A percentile compares a stretch with the other conserved stretches of the same genome.
Conservation (phyloP, 1,140 invertebrate genomes). For the Drosophila equinoxialis region DNA sequence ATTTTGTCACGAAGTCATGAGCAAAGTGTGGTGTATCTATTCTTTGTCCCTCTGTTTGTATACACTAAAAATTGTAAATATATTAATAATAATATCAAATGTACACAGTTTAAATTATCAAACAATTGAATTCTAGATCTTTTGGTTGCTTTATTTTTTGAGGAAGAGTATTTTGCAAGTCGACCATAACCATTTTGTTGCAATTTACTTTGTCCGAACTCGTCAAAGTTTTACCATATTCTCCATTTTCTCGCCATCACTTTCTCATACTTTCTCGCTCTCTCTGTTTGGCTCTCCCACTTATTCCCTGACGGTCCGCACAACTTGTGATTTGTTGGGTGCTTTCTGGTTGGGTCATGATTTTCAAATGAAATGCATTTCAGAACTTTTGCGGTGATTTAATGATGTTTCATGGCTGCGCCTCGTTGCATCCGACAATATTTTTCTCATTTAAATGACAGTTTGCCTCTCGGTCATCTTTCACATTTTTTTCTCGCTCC, state of each 20-base stretch:
- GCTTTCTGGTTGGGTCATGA: conserved; percentile 53
- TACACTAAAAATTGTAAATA: background rate
- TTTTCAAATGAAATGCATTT: conserved; percentile 76
- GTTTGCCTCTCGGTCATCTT: background rate
- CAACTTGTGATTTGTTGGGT: conserved; percentile 70
- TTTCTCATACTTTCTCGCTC: background rate
- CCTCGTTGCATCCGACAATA: conserved; percentile 39
- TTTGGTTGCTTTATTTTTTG: too few relatives aligned
- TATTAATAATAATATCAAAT: too few relatives aligned
- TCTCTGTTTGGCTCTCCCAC: background rate
- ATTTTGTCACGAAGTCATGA: background rate
- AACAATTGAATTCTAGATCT: too few relatives aligned
- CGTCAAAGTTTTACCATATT: conserved; percentile 44
- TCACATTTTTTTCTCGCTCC: background rate
- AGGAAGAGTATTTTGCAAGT: background rate
- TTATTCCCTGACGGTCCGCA: conserved; percentile 48
- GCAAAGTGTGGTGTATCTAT: background rate
- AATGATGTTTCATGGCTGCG: conserved; percentile 67
- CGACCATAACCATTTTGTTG: background rate
- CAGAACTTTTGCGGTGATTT: conserved; percentile 69
- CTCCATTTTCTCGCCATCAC: conserved; percentile 26
- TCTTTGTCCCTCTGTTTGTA: background rate
- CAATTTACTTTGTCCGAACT: conserved; percentile 24
- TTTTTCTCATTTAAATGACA: conserved; percentile 15
- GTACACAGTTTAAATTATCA: too few relatives aligned